phyloP scores from a whole-genome alignment of 2,888 invertebrate genomes.

The Trilocha varians region DNA sequence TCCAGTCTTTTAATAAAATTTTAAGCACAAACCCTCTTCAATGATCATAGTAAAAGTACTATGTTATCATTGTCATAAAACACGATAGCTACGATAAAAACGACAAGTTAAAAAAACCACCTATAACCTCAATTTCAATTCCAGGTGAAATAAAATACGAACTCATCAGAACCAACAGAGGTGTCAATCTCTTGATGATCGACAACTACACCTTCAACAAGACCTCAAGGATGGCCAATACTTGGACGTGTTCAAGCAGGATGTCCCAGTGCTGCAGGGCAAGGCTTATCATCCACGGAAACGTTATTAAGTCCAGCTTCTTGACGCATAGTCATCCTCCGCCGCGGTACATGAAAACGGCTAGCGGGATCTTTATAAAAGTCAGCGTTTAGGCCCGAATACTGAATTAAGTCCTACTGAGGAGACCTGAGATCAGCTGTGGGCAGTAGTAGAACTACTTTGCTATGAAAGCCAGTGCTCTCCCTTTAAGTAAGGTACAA shows the following conservation, averaged over 20 bases:
- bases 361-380: neutral
- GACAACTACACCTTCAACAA: conserved; percentile 14
- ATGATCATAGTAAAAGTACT: no score
- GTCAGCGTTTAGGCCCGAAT: neutral
- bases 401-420: neutral
- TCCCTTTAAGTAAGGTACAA: no score
- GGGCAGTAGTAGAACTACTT: no score
- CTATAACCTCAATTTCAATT: no score
- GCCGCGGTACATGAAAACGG: neutral
- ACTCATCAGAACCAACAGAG: conserved; percentile 7
- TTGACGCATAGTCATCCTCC: neutral
- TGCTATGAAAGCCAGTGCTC: no score
- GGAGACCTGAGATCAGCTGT: neutral
- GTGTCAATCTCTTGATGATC: conserved; percentile 9
- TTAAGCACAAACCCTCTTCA: no score
- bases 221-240: conserved; percentile 6
- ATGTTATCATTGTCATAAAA: no score
- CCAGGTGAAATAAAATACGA: neutral
- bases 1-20: no score
- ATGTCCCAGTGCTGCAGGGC: conserved; percentile 10
- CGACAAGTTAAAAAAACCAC: no score
- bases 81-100: no score
- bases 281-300: conserved; percentile 7
- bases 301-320: neutral
- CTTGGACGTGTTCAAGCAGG: conserved; percentile 17